Evolutionary conservation across 2,888 invertebrate genomes (phyloP).

Genomic region (Drosophila borealis): DNA sequence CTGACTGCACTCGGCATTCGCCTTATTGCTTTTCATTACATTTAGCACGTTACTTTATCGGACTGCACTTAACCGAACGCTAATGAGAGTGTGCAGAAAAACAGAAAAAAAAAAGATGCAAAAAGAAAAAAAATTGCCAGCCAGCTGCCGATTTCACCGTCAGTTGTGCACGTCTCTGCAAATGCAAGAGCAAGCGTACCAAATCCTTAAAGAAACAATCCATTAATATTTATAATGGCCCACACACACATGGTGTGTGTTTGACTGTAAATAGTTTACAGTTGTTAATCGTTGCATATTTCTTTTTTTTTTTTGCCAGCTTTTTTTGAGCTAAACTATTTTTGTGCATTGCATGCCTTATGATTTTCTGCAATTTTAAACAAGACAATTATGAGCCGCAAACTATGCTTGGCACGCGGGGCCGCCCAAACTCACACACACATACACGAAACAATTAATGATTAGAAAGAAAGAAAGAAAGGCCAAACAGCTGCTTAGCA

Average conservation of each 20-base stretch:
- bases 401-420: conserved; percentile 60
- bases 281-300: conserved; percentile 63
- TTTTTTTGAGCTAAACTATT: conserved; percentile 21
- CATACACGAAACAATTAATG: not conserved
- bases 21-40: conserved; percentile 54
- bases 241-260: conserved; percentile 7
- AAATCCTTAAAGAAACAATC: conserved; percentile 65
- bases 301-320: conserved; percentile 3
- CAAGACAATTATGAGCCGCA: conserved; percentile 69
- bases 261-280: conserved; percentile 28
- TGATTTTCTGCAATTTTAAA: conserved; percentile 72
- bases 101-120: not conserved
- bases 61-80: conserved; percentile 45
- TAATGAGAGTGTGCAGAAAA: conserved; percentile 61
- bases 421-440: conserved; percentile 14
- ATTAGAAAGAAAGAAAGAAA: conserved; percentile 3
- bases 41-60: conserved; percentile 65
- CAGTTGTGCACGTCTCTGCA: conserved; percentile 16
- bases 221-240: conserved; percentile 72
- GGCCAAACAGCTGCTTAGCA: conserved; percentile 1
- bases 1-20: conserved; percentile 47
- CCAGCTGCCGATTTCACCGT: conserved; percentile 63
- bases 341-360: conserved; percentile 64
- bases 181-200: conserved; percentile 25
- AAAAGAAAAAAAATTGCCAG: conserved; percentile 5